Evolutionary conservation across 2,888 invertebrate species (phyloP), one percentile per base, ranked within the genome.

Genomic region (Drosophila nigricruria): DNA sequence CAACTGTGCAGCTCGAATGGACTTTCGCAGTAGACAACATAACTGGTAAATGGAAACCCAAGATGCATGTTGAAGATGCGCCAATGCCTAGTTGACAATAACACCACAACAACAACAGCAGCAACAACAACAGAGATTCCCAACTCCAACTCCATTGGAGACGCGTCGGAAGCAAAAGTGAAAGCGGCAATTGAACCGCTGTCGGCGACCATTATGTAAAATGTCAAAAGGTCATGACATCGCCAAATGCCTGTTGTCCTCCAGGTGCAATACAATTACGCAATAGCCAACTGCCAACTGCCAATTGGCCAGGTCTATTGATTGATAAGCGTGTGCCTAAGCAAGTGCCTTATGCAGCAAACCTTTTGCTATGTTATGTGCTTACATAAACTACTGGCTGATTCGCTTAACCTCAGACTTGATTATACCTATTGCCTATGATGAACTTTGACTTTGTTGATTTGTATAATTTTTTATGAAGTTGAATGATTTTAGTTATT

Each of bases 141-240:
- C 27, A 27, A 25, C 10, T n/a, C 8, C 40, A 32, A 5, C 52
- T 20, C 38, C 42, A 54, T 47, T 58, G 10, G n/a, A 25, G 53
- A 56, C 32, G 42, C 49, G 49, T 38, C 61, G 76, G 77, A 76
- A 76, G 73, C 76, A 63, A 77, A 80, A 84, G 82, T 62, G 79
- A 81, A 81, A 84, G 82, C 58, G 70, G 34, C 70, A 43, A 79
- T 54, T 69, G 71, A 61, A 47, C 49, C 62, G 54, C 53, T 47
- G 56, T 40, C 34, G 36, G 16, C 40, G 54, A 36, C 40, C 62
- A 73, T 82, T 82, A 82, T 63, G 43, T 77, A 81, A 84, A 81
- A 84, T 81, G 74, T 73, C 79, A 23, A 82, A 81, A 84, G 66
- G 79, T 71, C 82, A 63, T 36, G 70, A 66, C 70, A 56, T 64